Percentiles rank a stretch among this genome's conserved stretches.
Conservation (phyloP, 1,140 invertebrate genomes). For the Popillia japonica region DNA sequence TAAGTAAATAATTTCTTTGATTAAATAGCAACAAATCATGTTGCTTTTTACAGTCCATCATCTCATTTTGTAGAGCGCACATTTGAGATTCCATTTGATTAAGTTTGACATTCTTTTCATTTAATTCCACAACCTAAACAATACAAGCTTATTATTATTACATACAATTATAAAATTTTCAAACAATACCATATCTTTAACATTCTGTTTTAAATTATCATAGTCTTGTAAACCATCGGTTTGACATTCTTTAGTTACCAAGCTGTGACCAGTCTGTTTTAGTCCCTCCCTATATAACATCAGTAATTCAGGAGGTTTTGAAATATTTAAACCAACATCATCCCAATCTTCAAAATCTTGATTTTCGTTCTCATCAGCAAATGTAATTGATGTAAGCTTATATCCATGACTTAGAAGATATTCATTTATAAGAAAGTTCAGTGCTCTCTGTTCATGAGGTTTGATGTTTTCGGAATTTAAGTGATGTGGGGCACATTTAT, state of each 20-base stretch:
- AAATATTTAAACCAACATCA: constrained; percentile 88
- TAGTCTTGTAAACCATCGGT: constrained; percentile 58
- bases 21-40: constrained; percentile 28
- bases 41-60: constrained; percentile 15
- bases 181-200: constrained; percentile 56
- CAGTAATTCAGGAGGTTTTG: constrained; percentile 80
- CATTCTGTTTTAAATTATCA: constrained; percentile 61
- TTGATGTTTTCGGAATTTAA: constrained; percentile 70
- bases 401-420: constrained; percentile 83
- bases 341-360: constrained; percentile 96
- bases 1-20: constrained; percentile 20
- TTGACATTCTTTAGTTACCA: constrained; percentile 58
- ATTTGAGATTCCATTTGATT: constrained; percentile 44
- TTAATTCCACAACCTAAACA: constrained; percentile 21
- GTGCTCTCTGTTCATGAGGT: constrained; percentile 83
- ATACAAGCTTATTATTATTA: neutral
- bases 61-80: constrained; percentile 32
- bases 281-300: constrained; percentile 79
- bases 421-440: constrained; percentile 91
- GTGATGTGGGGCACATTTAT: constrained; percentile 51
- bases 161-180: neutral
- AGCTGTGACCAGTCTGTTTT: constrained; percentile 62
- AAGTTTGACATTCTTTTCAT: constrained; percentile 17
- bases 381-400: constrained; percentile 90
- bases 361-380: constrained; percentile 91